Evolutionary conservation across 2,797 vertebrate genomes (phyloP), one percentile per base, ranked within the genome.

Genomic region (Loris lydekkerianus): DNA sequence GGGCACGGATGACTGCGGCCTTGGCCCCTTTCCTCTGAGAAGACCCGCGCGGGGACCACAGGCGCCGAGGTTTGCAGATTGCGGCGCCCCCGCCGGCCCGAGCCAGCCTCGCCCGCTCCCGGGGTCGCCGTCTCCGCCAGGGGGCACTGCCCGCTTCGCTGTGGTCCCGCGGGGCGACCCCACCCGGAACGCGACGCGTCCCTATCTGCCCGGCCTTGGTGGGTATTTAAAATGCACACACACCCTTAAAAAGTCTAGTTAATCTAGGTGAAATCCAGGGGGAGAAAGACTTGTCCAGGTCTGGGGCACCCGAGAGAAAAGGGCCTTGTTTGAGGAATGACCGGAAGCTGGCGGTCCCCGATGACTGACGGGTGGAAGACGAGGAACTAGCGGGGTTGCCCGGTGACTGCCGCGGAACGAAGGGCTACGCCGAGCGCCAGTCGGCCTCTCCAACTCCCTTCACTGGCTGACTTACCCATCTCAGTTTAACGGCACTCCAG

Each of bases 131-230:
- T 6, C 0, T 67, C 95, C 96, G 77, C 70, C 58, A 96, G 97
- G 65, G 87, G 97, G 89, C 67, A 93, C 76, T 3, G 60, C 56
- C 27, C 43, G 10, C 11, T 6, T 10, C 18, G 61, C 11, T 0
- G 6, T 14, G 11, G 56, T 10, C 21, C 1, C 0, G 37, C 61
- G 0, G 0, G 2, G 69, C 4, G 65, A 13, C 11, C 37, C 0
- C 20, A 18, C 7, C 65, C 15, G 9, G 49, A 21, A 40, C 49
- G 31, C 49, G 43, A 67, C 65, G 1, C 31, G 65, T 15, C 7
- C 3, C 0, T 18, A 8, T 67, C 84, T 46, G 34, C 46, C 20
- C 27, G 27, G 23, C 31, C n/a, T 43, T 43, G n/a, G 20, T 40
- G 49, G 1, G 23, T 65, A 31, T 92, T 89, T 53, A 65, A n/a